phyloP scores from a whole-genome alignment of 2,113 vertebrate species.

The Myotis brandtii region DNA sequence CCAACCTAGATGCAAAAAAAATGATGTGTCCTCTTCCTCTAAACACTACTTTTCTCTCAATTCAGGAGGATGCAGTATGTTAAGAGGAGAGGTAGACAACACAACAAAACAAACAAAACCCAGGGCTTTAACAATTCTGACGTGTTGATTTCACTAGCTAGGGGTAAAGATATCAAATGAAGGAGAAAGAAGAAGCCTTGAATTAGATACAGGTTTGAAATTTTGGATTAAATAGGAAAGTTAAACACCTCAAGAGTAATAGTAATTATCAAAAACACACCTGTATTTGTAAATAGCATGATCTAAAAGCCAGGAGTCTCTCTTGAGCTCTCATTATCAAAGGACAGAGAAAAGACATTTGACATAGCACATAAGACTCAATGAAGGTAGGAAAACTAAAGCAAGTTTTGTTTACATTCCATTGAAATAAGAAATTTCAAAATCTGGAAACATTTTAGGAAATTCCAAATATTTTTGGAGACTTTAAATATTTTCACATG shows the following conservation, averaged over 20 bases:
- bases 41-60: neutral
- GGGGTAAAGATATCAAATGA: neutral
- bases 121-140: neutral
- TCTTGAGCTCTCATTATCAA: neutral
- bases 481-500: neutral
- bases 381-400: neutral
- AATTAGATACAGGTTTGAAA: neutral
- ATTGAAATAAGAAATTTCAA: slow-evolving; percentile 1
- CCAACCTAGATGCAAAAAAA: neutral
- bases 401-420: neutral
- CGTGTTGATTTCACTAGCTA: neutral
- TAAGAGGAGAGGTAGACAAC: neutral
- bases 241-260: neutral
- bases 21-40: neutral
- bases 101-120: neutral
- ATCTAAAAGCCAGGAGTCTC: neutral
- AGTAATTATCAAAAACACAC: neutral
- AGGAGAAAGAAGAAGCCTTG: neutral
- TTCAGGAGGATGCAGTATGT: neutral
- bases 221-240: neutral
- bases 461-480: neutral
- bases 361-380: neutral
- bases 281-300: neutral
- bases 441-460: neutral
- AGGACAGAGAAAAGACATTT: neutral